phyloP scores from a whole-genome alignment of 1,140 invertebrate species.

The Polypedilum vanderplanki region DNA sequence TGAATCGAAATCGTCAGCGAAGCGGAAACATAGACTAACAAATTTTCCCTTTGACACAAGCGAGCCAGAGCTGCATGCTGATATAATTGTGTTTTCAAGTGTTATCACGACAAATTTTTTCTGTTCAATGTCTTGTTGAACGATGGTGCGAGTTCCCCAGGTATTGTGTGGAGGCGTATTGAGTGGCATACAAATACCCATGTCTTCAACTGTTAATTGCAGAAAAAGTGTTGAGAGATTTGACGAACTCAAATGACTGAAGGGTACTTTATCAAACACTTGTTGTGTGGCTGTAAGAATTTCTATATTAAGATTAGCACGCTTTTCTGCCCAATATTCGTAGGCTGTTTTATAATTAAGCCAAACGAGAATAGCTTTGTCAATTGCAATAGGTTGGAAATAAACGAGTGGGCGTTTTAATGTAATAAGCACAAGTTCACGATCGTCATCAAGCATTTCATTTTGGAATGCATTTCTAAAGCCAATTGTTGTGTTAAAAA shows the following conservation, averaged over 20 bases:
- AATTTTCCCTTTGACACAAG: conserved; percentile 72
- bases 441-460: conserved; percentile 85
- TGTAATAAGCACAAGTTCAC: conserved; percentile 89
- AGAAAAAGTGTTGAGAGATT: conserved; percentile 85
- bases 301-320: conserved; percentile 79
- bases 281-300: conserved; percentile 76
- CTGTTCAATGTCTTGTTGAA: conserved; percentile 68
- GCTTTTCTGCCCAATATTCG: conserved; percentile 96
- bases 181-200: conserved; percentile 91
- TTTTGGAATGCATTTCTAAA: conserved; percentile 80
- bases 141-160: conserved; percentile 56
- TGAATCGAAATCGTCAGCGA: conserved; percentile 94
- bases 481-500: conserved; percentile 91
- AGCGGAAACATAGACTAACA: conserved; percentile 81
- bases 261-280: conserved; percentile 65
- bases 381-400: conserved; percentile 90
- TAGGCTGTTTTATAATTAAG: conserved; percentile 98
- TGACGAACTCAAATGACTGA: conserved; percentile 63
- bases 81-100: conserved; percentile 88
- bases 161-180: conserved; percentile 64
- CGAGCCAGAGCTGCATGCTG: conserved; percentile 76
- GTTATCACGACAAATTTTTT: conserved; percentile 90
- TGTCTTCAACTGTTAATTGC: conserved; percentile 91
- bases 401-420: conserved; percentile 87
- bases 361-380: conserved; percentile 95